Percentiles rank a stretch among this genome's conserved stretches.
Conservation (phyloP, 2,797 vertebrate genomes). For the Hydrocynus forskahlii region DNA sequence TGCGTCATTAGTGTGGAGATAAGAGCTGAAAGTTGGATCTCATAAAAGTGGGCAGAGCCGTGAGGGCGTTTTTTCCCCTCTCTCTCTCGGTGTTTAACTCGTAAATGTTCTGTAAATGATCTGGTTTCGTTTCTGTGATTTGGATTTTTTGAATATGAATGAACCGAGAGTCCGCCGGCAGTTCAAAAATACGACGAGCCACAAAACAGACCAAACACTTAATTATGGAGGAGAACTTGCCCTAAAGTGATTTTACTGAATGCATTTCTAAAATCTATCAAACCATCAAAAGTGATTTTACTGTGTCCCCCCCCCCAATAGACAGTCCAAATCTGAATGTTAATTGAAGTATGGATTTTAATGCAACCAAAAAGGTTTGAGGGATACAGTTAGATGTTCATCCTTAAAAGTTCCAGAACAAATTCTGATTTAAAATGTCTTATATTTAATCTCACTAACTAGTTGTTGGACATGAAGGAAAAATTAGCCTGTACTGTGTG, state of each 20-base stretch:
- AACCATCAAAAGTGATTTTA: no score
- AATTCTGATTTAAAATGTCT: neutral
- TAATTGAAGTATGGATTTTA: neutral
- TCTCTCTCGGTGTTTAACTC: neutral
- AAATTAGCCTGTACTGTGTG: neutral
- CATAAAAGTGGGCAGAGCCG: constrained; percentile 32
- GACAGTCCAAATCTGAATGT: neutral
- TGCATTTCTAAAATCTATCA: no score
- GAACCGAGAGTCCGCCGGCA: neutral
- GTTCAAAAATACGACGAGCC: no score
- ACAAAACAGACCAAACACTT: neutral
- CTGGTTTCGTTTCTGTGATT: neutral
- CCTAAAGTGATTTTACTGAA: no score
- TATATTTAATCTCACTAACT: neutral
- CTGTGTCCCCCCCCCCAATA: neutral
- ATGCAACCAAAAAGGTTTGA: neutral
- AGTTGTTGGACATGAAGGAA: neutral
- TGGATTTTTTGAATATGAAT: neutral
- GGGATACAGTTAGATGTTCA: neutral
- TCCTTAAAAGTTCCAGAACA: neutral
- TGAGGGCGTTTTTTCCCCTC: neutral
- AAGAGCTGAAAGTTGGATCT: constrained; percentile 33
- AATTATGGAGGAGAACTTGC: neutral
- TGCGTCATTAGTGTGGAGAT: constrained; percentile 38
- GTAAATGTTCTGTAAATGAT: neutral